Evolutionary conservation across 2,113 vertebrate genomes (phyloP).

Genomic region (Mustela lutreola): DNA sequence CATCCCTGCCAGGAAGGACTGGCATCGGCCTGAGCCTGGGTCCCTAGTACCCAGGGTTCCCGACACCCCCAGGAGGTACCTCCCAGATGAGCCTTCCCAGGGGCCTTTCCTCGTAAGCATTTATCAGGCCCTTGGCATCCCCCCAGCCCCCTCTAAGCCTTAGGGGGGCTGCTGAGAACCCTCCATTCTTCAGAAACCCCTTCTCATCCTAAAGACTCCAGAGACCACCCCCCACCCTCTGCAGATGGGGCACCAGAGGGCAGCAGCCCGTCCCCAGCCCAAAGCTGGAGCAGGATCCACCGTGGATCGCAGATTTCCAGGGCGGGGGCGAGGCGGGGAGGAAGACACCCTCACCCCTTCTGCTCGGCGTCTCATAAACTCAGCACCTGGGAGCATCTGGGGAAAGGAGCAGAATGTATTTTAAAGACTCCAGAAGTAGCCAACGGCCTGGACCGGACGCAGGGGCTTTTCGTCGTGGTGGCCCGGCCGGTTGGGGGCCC

Average conservation of each 20-base stretch:
- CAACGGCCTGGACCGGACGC: neutral
- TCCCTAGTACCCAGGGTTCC: neutral
- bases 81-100: neutral
- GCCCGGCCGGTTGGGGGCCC: neutral
- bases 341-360: neutral
- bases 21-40: neutral
- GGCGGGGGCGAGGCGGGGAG: neutral
- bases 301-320: fast-evolving
- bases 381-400: fast-evolving
- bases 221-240: neutral
- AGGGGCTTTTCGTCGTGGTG: neutral
- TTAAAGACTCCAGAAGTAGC: neutral
- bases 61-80: neutral
- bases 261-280: neutral
- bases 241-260: neutral
- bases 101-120: neutral
- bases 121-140: neutral
- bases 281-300: fast-evolving
- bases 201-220: neutral
- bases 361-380: neutral
- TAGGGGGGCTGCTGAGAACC: neutral
- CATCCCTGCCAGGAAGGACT: neutral
- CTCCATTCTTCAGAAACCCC: neutral
- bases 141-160: too few species aligned
- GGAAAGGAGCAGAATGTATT: neutral